These are phyloP conservation scores for Acanthiza pusilla DNA, from an alignment of 2,797 vertebrate genomes.

Conservation along the genomic window DNA sequence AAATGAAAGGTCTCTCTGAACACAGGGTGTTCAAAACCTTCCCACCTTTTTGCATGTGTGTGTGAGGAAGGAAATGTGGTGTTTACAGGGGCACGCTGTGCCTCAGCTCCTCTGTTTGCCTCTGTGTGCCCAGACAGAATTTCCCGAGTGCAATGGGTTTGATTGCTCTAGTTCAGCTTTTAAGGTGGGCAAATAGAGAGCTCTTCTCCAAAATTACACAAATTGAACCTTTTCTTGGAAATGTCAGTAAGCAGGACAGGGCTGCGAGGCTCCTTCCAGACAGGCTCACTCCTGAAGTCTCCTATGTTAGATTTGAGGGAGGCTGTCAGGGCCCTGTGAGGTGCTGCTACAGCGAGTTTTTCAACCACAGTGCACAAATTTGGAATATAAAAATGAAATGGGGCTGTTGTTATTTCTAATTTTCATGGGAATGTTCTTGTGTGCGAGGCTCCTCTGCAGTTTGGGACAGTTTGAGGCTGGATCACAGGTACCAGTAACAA, in stretches of 20 bases:
- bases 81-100: background rate
- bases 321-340: background rate
- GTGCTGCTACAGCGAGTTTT: background rate
- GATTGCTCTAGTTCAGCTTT: background rate
- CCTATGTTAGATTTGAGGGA: background rate
- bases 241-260: background rate
- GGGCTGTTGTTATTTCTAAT: background rate
- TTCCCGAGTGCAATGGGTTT: background rate
- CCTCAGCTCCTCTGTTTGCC: background rate
- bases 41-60: background rate
- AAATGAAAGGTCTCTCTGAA: slow-evolving; percentile 52
- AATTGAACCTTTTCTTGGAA: background rate
- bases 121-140: background rate
- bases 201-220: background rate
- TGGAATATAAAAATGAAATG: background rate
- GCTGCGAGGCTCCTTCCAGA: background rate
- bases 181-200: slow-evolving; percentile 1
- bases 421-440: background rate
- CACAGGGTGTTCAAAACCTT: background rate
- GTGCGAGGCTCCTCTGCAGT: background rate
- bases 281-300: background rate
- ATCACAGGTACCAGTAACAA: background rate
- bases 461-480: background rate
- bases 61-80: slow-evolving; percentile 39
- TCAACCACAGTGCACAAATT: accelerated